Evolutionary conservation across 2,888 invertebrate genomes (phyloP).

Genomic region (Pteria penguin): DNA sequence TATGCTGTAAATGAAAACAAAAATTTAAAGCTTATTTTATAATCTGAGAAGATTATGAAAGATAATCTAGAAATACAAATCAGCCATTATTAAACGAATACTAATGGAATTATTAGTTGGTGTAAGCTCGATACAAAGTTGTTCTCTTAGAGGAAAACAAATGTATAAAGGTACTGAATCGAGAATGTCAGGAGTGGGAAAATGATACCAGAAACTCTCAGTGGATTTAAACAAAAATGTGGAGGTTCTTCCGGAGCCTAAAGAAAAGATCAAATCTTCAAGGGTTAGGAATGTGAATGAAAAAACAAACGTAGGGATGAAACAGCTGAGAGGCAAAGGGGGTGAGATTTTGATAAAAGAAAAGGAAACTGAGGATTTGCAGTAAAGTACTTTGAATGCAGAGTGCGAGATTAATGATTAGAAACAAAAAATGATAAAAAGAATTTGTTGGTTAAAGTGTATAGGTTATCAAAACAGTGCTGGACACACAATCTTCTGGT

Average conservation of each 20-base stretch:
- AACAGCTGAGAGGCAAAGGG: background rate
- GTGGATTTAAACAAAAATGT: background rate
- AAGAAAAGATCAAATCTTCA: background rate
- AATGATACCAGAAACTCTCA: conserved; percentile 2
- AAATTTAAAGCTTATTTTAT: background rate
- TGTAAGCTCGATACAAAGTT: too few species aligned
- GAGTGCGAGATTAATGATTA: background rate
- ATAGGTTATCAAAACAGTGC: conserved; percentile 1
- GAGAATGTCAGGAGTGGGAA: background rate
- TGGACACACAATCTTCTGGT: too few species aligned
- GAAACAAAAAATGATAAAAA: conserved; percentile 14
- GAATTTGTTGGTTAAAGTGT: conserved; percentile 22
- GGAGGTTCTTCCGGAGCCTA: background rate
- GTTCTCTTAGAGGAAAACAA: background rate
- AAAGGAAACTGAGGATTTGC: background rate
- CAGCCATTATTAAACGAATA: background rate
- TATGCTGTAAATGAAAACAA: conserved; percentile 1
- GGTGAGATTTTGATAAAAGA: background rate
- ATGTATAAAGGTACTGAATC: background rate
- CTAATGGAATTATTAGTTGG: too few species aligned
- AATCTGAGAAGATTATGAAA: background rate
- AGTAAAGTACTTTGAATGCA: background rate
- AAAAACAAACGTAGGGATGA: conserved; percentile 13
- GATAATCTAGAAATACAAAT: conserved; percentile 2
- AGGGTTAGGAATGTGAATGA: background rate